Evolutionary conservation across 2,888 invertebrate species (phyloP), one percentile per base, ranked within the genome.

Genomic region (Oligia latruncula): DNA sequence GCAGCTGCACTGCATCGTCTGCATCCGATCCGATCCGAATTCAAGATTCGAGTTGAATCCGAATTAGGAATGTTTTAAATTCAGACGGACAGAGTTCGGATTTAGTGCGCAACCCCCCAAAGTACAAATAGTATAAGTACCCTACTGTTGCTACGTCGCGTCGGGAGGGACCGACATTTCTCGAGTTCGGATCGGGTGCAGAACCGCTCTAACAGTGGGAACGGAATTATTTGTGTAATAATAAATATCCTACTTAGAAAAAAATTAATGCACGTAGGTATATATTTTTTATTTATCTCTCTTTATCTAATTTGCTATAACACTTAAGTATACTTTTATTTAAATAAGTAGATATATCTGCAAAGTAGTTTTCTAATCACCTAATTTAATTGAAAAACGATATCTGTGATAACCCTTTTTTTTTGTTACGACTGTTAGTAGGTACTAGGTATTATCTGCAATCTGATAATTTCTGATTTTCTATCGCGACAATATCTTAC

Each of bases 331-430:
- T 78, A 64, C 2, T 70, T 64, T 35, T 71, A 40, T 58, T 58
- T 23, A 55, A 15, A 55, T 40, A 58, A 20, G 29, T 35, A 49
- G 0, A 13, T 46, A 49, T 20, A 29, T 20, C 20, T 40, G 66
- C 23, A 29, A 15, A 49, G n/a, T 29, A 29, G 23, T 35, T 55
- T 67, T 60, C 20, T 71, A 71, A 76, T 80, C 65, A 60, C 46
- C 5, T 11, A 49, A 52, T 43, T 64, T 75, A 40, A 81, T 81
- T 64, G 58, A 70, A 79, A 73, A 72, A 35, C 40, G 43, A 43
- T 49, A 75, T 11, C 13, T 68, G 23, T 35, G 29, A 62, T 64
- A 29, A 43, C 3, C 3, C 40, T 70, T 40, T 55, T 46, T 17
- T 2, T 67, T 52, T 72, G 35, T 8, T 72, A 72, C n/a, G 29